Evolutionary conservation across 2,113 vertebrate genomes (phyloP), one percentile per base, ranked within the genome.

Genomic region (Scophthalmus maximus): DNA sequence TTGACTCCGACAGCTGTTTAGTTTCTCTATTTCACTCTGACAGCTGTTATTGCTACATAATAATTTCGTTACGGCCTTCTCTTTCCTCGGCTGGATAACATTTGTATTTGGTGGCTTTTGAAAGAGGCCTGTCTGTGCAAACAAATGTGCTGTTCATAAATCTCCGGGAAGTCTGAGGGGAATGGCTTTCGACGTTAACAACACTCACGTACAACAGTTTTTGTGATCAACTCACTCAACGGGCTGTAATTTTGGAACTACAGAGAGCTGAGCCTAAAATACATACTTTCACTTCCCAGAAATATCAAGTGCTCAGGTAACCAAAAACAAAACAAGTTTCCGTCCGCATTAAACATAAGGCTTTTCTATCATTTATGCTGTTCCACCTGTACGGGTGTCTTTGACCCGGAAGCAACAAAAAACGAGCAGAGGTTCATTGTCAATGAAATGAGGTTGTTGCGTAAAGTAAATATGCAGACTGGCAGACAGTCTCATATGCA

Each of bases 211-310:
- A 17, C 15, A 8, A 0, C 5, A 15, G 42, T 56, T 69, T 55
- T 26, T 56, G 34, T 46, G 32, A 64, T 64, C 34, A 58, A 38
- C 30, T 40, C 59, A 51, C 34, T 70, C 46, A 50, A 15, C 14
- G 0, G 29, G 36, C 60, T 46, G 53, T 4, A 53, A 8, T 46
- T 36, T 55, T n/a, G 5, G 6, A 65, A 23, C 42, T 25, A 29
- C 32, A 53, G 57, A 64, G 30, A 64, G 14, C 59, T 17, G 10
- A 36, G 15, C 25, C 15, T 42, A 1, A 77, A 42, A 27, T 7
- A 29, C 4, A 7, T 14, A 36, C 38, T 61, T 68, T 55, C 38
- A 40, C 64, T 55, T 68, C 50, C 23, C 12, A n/a, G 15, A 61
- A 55, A 29, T 23, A 68, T 55, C 7, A 36, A 23, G 51, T 44